phyloP scores from a whole-genome alignment of 2,888 invertebrate species.

The Tinea trinotella region DNA sequence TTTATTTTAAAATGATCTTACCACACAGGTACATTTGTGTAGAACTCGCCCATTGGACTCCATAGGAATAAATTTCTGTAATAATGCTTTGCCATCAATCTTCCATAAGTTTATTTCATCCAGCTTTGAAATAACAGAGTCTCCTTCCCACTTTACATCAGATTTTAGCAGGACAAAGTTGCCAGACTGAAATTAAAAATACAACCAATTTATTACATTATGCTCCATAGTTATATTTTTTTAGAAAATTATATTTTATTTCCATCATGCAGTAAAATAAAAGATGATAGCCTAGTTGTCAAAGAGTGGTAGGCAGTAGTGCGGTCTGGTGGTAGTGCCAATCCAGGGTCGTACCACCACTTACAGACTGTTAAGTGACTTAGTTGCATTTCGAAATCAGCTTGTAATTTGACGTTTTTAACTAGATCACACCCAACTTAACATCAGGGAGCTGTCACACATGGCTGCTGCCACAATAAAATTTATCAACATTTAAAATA shows the following conservation, averaged over 20 bases:
- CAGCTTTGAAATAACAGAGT: constrained; percentile 63
- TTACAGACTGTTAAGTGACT: no score
- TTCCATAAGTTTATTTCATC: constrained; percentile 78
- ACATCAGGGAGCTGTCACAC: not conserved
- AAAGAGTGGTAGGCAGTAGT: no score
- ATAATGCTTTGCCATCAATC: constrained; percentile 76
- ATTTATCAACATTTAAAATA: constrained; percentile 1
- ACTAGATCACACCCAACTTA: not conserved
- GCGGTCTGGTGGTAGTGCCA: no score
- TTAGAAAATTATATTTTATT: not conserved
- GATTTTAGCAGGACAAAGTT: constrained; percentile 77
- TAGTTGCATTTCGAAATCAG: no score
- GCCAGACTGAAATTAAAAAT: constrained; percentile 65
- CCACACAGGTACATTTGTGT: constrained; percentile 76
- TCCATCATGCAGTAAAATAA: no score
- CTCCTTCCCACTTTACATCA: constrained; percentile 74
- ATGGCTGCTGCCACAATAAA: not conserved
- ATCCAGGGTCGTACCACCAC: not conserved
- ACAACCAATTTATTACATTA: not conserved
- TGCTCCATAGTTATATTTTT: not conserved
- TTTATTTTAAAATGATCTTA: constrained; percentile 37
- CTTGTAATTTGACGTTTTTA: no score
- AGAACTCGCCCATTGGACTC: constrained; percentile 70
- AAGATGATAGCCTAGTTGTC: no score
- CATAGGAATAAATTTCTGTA: constrained; percentile 78